These are phyloP conservation scores for Salarias fasciatus DNA, from an alignment of 2,797 vertebrate genomes.

Conservation along the genomic window DNA sequence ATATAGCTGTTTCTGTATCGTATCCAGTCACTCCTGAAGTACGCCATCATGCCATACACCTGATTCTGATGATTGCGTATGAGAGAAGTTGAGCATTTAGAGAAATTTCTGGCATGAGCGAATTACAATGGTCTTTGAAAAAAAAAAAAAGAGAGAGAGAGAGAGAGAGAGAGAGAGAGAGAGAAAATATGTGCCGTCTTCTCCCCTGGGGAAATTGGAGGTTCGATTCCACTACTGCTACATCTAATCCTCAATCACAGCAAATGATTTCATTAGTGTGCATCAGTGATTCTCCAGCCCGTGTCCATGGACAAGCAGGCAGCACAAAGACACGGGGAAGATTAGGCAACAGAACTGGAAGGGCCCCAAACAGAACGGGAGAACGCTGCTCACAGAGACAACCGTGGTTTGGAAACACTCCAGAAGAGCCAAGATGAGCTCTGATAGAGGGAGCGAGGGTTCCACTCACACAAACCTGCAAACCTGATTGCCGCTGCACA, in stretches of 20 bases:
- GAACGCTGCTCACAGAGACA: constrained; percentile 44
- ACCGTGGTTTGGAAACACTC: constrained; percentile 42
- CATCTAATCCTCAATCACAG: constrained; percentile 80
- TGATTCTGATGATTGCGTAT: constrained; percentile 40
- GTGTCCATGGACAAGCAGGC: constrained; percentile 54
- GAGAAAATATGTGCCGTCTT: constrained; percentile 11
- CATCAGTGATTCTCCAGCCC: constrained; percentile 62
- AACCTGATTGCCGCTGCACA: constrained; percentile 33
- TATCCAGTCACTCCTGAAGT: constrained; percentile 37
- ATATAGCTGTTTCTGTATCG: constrained; percentile 39
- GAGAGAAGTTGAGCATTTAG: constrained; percentile 46
- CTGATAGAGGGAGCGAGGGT: background rate
- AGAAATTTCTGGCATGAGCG: constrained; percentile 62
- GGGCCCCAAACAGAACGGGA: constrained; percentile 51
- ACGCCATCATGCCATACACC: constrained; percentile 36
- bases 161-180: constrained; percentile 11
- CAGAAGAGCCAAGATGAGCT: constrained; percentile 46
- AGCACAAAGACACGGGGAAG: constrained; percentile 48
- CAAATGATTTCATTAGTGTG: constrained; percentile 73
- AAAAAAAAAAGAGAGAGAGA: constrained; percentile 9
- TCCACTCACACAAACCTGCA: constrained; percentile 19
- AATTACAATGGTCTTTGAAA: constrained; percentile 31
- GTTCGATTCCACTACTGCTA: constrained; percentile 66
- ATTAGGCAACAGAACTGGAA: constrained; percentile 67
- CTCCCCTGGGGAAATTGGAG: constrained; percentile 54